Evolutionary conservation across 1,140 invertebrate species (phyloP).

Genomic region (Dufourea novaeangliae): DNA sequence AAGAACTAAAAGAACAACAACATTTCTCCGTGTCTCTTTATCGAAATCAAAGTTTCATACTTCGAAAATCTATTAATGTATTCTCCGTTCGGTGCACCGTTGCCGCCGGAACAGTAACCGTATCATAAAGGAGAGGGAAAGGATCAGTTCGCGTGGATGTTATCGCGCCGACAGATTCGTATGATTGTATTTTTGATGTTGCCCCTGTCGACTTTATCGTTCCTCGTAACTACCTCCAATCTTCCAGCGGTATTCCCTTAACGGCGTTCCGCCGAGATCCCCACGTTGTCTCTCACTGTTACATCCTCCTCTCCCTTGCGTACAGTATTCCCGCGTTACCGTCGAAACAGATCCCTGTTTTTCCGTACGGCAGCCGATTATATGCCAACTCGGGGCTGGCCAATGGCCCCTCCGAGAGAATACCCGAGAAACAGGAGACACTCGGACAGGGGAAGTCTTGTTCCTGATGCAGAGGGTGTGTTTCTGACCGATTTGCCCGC

Average conservation of each 20-base stretch:
- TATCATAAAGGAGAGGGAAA: background rate
- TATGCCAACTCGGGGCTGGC: slow-evolving; percentile 32
- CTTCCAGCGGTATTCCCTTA: slow-evolving; percentile 31
- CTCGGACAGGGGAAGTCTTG: background rate
- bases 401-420: slow-evolving; percentile 42
- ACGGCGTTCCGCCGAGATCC: background rate
- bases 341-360: slow-evolving; percentile 12
- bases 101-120: no score
- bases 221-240: slow-evolving; percentile 55
- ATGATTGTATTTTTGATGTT: slow-evolving; percentile 53
- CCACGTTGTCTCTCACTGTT: slow-evolving; percentile 2
- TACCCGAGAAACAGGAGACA: slow-evolving; percentile 27
- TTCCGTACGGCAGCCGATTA: slow-evolving; percentile 19
- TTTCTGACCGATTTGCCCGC: slow-evolving; percentile 47
- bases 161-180: slow-evolving; percentile 48
- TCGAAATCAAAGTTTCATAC: no score
- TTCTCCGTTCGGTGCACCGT: no score
- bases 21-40: no score
- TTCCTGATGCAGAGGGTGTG: slow-evolving; percentile 28
- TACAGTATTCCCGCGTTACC: slow-evolving; percentile 15
- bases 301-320: background rate
- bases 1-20: no score
- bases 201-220: slow-evolving; percentile 22
- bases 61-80: no score
- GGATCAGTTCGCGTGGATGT: slow-evolving; percentile 25